Evolutionary conservation across 2,113 vertebrate genomes (phyloP).

Genomic region (Xiphias gladius): DNA sequence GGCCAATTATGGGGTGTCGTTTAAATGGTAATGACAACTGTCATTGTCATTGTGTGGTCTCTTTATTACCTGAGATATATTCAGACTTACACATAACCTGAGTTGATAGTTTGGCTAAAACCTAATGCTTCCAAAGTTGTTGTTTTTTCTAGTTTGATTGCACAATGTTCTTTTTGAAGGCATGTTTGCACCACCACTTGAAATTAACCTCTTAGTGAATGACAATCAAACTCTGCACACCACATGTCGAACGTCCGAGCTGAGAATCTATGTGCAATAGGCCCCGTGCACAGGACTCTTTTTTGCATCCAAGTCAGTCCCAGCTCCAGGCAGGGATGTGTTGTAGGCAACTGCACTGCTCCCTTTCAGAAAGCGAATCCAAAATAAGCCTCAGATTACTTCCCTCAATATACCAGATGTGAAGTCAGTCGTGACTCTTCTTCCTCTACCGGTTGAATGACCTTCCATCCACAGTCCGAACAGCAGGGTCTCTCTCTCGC

Average conservation of each 20-base stretch:
- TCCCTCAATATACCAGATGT: conserved; percentile 22
- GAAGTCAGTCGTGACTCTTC: neutral
- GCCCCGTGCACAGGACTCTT: neutral
- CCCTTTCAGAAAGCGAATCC: neutral
- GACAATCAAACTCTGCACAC: no score
- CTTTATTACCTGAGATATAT: no score
- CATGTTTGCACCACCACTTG: no score
- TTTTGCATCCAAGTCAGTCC: neutral
- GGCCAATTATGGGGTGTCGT: neutral
- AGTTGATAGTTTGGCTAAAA: no score
- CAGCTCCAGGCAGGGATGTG: neutral
- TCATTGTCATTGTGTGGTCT: no score
- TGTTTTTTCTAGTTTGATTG: no score
- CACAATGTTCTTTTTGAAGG: no score
- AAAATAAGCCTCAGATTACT: neutral
- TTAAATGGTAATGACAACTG: conserved; percentile 14
- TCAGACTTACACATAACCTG: no score
- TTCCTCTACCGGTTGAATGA: conserved; percentile 2
- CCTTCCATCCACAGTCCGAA: neutral
- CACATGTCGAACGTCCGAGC: neutral
- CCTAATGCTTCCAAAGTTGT: no score
- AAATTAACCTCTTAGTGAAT: no score
- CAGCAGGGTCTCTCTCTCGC: neutral
- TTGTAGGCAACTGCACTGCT: neutral
- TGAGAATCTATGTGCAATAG: neutral